phyloP scores from a whole-genome alignment of 2,888 invertebrate genomes.

The Melanotus villosus region DNA sequence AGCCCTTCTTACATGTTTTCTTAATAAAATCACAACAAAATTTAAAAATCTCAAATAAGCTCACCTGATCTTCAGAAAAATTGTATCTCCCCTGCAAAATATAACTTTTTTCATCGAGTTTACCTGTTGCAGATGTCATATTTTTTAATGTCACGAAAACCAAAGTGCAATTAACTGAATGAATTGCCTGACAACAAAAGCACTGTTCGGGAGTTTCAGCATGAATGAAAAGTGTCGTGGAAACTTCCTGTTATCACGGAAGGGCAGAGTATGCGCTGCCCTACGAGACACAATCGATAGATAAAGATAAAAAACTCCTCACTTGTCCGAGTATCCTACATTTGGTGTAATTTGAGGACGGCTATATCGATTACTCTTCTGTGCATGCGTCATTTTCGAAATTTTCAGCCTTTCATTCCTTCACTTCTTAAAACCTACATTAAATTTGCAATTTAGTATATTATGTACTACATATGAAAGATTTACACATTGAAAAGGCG shows the following conservation, averaged over 20 bases:
- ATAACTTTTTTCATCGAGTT: conserved; percentile 62
- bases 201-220: conserved; percentile 30
- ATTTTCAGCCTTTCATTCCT: too few species aligned
- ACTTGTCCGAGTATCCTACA: conserved; percentile 19
- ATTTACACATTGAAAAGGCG: too few species aligned
- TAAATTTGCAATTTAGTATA: too few species aligned
- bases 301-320: conserved; percentile 22
- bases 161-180: conserved; percentile 29
- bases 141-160: conserved; percentile 5
- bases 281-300: conserved; percentile 16
- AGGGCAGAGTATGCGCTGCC: not conserved
- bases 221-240: conserved; percentile 37
- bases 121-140: conserved; percentile 42
- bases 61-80: conserved; percentile 64
- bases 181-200: conserved; percentile 23
- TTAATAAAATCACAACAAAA: too few species aligned
- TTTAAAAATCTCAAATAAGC: too few species aligned
- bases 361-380: conserved; percentile 31
- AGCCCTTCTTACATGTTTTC: too few species aligned
- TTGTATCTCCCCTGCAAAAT: conserved; percentile 61
- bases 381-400: conserved; percentile 36
- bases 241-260: conserved; percentile 6
- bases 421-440: too few species aligned
- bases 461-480: too few species aligned
- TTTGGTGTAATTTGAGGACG: conserved; percentile 11